Conservation (phyloP, 2,888 invertebrate species). For the Hemicrepidius hirtus region DNA sequence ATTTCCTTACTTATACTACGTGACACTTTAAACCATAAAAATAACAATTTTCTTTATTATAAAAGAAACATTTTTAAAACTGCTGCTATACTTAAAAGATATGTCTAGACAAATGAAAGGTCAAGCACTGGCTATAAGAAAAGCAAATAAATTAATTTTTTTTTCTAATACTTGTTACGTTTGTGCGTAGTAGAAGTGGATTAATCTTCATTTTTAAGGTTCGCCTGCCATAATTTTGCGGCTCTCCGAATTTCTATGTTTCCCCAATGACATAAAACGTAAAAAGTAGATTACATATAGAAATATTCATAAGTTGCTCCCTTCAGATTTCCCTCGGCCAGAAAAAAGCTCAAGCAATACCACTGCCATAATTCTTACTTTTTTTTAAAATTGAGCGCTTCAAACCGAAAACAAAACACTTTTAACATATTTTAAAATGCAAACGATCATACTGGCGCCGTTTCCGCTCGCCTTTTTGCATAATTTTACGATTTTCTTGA, state of each 20-base stretch:
- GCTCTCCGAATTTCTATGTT: constrained; percentile 57
- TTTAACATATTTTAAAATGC: constrained; percentile 50
- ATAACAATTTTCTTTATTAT: no score
- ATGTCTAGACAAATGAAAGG: no score
- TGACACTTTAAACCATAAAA: not conserved
- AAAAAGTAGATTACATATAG: constrained; percentile 55
- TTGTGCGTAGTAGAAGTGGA: constrained; percentile 23
- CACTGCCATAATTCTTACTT: constrained; percentile 34
- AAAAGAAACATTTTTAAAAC: no score
- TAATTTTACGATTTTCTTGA: constrained; percentile 54
- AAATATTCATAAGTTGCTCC: constrained; percentile 55
- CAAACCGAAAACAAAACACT: constrained; percentile 17
- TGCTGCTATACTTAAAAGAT: no score
- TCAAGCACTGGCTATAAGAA: no score
- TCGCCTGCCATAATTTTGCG: constrained; percentile 55
- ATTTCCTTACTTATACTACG: constrained; percentile 33
- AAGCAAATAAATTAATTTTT: no score
- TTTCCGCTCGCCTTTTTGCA: constrained; percentile 45
- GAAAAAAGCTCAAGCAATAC: constrained; percentile 14
- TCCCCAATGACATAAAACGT: constrained; percentile 54
- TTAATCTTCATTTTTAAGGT: constrained; percentile 51
- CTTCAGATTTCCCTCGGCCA: constrained; percentile 34
- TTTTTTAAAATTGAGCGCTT: constrained; percentile 31
- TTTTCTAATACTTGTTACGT: constrained; percentile 3
- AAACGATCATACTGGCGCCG: constrained; percentile 50